These are phyloP conservation scores for Cotesia vestalis DNA, from an alignment of 1,140 invertebrate species.

Conservation along the genomic window DNA sequence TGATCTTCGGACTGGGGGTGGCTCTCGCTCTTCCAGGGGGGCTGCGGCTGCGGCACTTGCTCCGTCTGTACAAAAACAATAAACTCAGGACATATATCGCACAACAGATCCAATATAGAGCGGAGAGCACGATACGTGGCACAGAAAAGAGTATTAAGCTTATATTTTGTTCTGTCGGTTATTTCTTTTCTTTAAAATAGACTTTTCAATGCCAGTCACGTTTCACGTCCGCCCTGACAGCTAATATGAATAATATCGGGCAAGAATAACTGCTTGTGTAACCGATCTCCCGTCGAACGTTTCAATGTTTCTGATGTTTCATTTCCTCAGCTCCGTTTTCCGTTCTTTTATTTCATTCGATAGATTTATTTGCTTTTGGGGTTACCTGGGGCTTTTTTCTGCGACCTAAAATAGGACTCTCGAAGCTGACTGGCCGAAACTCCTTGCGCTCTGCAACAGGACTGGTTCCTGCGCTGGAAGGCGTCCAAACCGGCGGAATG, in stretches of 20 bases:
- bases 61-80: constrained; percentile 37
- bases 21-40: constrained; percentile 30
- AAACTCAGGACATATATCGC: no score
- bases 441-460: constrained; percentile 72
- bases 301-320: constrained; percentile 23
- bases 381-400: constrained; percentile 50
- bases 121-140: no score
- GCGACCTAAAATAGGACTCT: constrained; percentile 73
- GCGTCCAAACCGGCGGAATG: constrained; percentile 78
- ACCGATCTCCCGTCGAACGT: constrained; percentile 15
- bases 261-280: constrained; percentile 14
- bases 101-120: no score
- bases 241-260: constrained; percentile 30
- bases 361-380: no score
- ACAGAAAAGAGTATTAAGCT: not conserved
- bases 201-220: constrained; percentile 32
- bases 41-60: not conserved
- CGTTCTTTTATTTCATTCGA: not conserved
- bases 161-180: no score
- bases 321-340: constrained; percentile 5
- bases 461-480: constrained; percentile 73
- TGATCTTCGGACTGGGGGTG: constrained; percentile 60
- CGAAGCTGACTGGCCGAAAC: constrained; percentile 82
- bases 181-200: not conserved
- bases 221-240: constrained; percentile 26